Conservation (phyloP, 2,797 vertebrate genomes). For the Notoglanidium macrostoma region DNA sequence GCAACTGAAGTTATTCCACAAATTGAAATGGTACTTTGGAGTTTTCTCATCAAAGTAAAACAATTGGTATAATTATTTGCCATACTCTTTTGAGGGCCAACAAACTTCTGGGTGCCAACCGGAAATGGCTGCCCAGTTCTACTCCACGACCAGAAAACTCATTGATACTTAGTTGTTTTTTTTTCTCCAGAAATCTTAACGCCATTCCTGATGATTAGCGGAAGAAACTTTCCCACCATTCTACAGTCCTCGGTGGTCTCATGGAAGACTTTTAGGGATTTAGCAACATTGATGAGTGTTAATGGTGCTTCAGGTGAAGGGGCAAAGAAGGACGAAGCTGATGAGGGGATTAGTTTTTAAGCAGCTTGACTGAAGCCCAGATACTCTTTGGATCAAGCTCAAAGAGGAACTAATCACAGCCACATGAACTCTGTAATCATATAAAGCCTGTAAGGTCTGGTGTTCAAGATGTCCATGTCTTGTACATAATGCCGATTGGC, state of each 20-base stretch:
- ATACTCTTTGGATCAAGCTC: constrained; percentile 32
- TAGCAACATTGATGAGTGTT: constrained; percentile 15
- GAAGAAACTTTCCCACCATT: background rate
- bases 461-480: constrained; percentile 11
- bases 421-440: constrained; percentile 36
- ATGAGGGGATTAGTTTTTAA: constrained; percentile 33
- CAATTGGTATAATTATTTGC: background rate
- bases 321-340: constrained; percentile 11
- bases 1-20: background rate
- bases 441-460: constrained; percentile 29
- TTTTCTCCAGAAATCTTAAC: background rate
- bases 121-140: background rate
- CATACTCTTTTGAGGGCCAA: background rate
- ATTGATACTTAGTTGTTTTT: background rate
- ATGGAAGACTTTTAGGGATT: constrained; percentile 19
- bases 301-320: constrained; percentile 24
- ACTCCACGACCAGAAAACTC: background rate
- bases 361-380: background rate
- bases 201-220: background rate
- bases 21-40: background rate
- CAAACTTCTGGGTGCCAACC: background rate
- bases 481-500: constrained; percentile 11
- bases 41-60: background rate
- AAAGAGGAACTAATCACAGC: constrained; percentile 20
- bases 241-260: background rate